Percentiles rank a stretch among this genome's conserved stretches.
Evolutionary conservation across 30 jellyfish, hydroid and myxozoan species (phyloP).

Genomic region (Cassiopea xamachana): DNA sequence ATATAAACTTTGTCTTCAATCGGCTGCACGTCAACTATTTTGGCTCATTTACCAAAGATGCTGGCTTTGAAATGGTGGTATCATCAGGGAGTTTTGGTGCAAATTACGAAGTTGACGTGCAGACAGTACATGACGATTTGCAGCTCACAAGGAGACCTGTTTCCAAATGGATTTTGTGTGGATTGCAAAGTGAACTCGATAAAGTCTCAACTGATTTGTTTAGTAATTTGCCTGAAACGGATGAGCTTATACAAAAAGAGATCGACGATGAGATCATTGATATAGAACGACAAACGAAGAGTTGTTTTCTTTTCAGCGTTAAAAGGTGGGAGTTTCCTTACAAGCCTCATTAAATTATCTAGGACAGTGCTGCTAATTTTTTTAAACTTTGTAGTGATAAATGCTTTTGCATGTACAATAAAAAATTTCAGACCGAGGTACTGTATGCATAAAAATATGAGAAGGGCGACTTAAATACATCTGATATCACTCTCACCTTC

Average conservation of each 20-base stretch:
- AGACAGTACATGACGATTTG: constrained; percentile 33
- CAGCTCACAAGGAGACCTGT: constrained; percentile 86
- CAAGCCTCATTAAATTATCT: background rate
- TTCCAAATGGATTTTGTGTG: constrained; percentile 95
- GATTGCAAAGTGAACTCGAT: constrained; percentile 81
- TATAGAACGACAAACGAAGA: constrained; percentile 47
- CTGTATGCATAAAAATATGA: too few species aligned
- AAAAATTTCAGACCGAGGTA: too few species aligned
- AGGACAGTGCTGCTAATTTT: too few species aligned
- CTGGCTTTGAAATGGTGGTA: constrained; percentile 82
- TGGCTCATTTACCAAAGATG: constrained; percentile 97
- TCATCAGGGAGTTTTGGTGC: constrained; percentile 84
- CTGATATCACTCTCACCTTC: too few species aligned
- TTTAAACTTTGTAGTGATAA: too few species aligned
- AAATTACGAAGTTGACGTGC: constrained; percentile 84
- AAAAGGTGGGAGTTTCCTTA: constrained; percentile 70
- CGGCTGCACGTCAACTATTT: constrained; percentile 85
- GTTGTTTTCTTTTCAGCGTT: constrained; percentile 88
- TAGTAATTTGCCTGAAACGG: constrained; percentile 44
- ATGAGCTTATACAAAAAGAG: constrained; percentile 17
- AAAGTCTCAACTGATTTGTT: constrained; percentile 72
- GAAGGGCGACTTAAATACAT: too few species aligned
- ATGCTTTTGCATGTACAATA: too few species aligned
- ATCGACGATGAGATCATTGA: constrained; percentile 48
- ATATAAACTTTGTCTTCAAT: constrained; percentile 83